Conservation (phyloP, 2,888 invertebrate genomes). For the Ptilodon capucinus region DNA sequence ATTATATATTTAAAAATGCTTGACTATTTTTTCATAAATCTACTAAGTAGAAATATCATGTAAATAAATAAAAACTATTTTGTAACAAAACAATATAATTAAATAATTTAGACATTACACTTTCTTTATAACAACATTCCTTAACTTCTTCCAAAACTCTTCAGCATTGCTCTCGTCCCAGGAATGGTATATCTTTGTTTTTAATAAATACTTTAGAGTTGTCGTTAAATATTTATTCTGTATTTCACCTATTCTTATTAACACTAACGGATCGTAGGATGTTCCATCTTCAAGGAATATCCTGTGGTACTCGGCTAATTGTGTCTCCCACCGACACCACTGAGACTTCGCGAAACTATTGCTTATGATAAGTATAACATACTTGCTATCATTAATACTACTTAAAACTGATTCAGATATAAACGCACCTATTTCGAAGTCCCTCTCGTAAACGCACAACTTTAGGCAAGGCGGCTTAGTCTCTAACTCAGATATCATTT, state of each 20-base stretch:
- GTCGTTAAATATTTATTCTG: constrained; percentile 80
- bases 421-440: constrained; percentile 85
- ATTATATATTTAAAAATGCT: too few relatives aligned
- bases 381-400: constrained; percentile 84
- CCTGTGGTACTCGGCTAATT: constrained; percentile 85
- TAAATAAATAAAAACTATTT: neutral
- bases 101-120: neutral
- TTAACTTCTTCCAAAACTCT: constrained; percentile 70
- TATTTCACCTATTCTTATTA: constrained; percentile 84
- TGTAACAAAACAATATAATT: neutral
- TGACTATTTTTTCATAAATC: too few relatives aligned
- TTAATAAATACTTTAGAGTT: constrained; percentile 83
- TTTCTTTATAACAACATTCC: constrained; percentile 46
- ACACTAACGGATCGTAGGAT: constrained; percentile 81
- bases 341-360: constrained; percentile 86
- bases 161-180: constrained; percentile 80
- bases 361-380: constrained; percentile 85
- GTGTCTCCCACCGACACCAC: constrained; percentile 88
- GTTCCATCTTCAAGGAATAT: constrained; percentile 83
- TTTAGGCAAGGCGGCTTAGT: constrained; percentile 81
- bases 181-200: constrained; percentile 84
- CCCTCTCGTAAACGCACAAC: constrained; percentile 87
- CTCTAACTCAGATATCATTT: constrained; percentile 84
- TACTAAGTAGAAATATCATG: too few relatives aligned
- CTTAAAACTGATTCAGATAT: constrained; percentile 86